Conservation (phyloP, 2,888 invertebrate species). For the Calliopum simillimum region DNA sequence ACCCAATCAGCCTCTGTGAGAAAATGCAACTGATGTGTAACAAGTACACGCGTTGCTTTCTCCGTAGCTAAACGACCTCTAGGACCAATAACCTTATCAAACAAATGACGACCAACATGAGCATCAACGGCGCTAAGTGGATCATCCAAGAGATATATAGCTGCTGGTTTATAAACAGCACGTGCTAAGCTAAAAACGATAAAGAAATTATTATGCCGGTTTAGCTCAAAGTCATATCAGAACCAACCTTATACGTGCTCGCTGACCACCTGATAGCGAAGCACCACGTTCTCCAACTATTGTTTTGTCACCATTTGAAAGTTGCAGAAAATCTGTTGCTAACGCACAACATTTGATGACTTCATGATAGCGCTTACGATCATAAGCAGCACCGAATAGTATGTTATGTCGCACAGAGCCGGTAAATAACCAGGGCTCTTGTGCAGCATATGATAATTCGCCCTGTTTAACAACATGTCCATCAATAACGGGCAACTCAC, state of each 20-base stretch:
- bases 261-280: constrained; percentile 80
- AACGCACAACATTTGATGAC: constrained; percentile 67
- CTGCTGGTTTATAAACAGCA: constrained; percentile 79
- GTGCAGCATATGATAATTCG: constrained; percentile 73
- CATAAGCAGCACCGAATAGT: constrained; percentile 76
- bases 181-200: constrained; percentile 72
- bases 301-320: constrained; percentile 77
- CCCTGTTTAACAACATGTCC: constrained; percentile 71
- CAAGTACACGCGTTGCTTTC: constrained; percentile 74
- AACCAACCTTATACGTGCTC: constrained; percentile 72
- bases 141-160: constrained; percentile 83
- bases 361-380: constrained; percentile 74
- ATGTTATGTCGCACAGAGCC: constrained; percentile 79
- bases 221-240: not conserved
- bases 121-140: constrained; percentile 84
- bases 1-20: constrained; percentile 74
- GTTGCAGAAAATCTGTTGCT: constrained; percentile 69
- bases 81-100: constrained; percentile 77
- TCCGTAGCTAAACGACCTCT: constrained; percentile 70
- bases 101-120: constrained; percentile 80
- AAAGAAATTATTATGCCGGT: not conserved
- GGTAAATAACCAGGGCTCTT: constrained; percentile 78
- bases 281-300: constrained; percentile 80
- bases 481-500: constrained; percentile 70
- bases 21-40: constrained; percentile 85